A percentile compares a stretch with the other conserved stretches of the same genome.
These are phyloP conservation scores for Lasioglossum malachurum DNA, from an alignment of 2,888 invertebrate species.

Conservation along the genomic window DNA sequence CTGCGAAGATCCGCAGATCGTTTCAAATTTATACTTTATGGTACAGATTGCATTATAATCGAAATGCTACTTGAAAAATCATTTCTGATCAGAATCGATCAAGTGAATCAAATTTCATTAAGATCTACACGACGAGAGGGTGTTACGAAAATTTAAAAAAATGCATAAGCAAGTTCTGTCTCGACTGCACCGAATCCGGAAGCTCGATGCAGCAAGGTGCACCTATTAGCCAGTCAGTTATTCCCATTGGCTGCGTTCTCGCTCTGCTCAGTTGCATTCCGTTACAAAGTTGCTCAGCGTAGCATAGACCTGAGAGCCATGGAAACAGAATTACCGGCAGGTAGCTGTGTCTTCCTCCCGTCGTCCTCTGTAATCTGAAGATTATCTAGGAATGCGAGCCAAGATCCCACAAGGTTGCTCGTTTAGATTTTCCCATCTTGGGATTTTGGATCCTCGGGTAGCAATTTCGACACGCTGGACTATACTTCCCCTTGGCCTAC, in stretches of 20 bases:
- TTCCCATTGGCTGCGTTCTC: conserved; percentile 19
- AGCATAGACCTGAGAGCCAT: background rate
- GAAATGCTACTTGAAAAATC: background rate
- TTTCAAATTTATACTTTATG: no score
- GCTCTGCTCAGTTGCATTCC: background rate
- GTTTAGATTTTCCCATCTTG: background rate
- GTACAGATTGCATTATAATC: no score
- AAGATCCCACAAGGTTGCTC: background rate
- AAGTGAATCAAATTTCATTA: no score
- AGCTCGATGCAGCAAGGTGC: conserved; percentile 23
- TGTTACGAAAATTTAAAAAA: background rate
- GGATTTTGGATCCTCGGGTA: background rate
- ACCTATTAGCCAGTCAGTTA: background rate
- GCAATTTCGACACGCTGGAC: conserved; percentile 6
- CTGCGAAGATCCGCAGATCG: background rate
- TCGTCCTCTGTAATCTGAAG: background rate
- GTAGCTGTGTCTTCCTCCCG: background rate
- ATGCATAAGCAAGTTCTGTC: background rate
- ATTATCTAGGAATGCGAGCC: background rate
- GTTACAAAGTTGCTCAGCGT: conserved; percentile 17
- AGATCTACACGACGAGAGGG: no score
- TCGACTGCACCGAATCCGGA: background rate
- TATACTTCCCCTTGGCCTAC: conserved; percentile 30
- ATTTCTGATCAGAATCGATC: background rate
- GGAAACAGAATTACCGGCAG: background rate